A percentile compares a stretch with the other conserved stretches of the same genome.
These are phyloP conservation scores for Pygocentrus nattereri DNA, from an alignment of 2,797 vertebrate genomes.

Conservation along the genomic window DNA sequence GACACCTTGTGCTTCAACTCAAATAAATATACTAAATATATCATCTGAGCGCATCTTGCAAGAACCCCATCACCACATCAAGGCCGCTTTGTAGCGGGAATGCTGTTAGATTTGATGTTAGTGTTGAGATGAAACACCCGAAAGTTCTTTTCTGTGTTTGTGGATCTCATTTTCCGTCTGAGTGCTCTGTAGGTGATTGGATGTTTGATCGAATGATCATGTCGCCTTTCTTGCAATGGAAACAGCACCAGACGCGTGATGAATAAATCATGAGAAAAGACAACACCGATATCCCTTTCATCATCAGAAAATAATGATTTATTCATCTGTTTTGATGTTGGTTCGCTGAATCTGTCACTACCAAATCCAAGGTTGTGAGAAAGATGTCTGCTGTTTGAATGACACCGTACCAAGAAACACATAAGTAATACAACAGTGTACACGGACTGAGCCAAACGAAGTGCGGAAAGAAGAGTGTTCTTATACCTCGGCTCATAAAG, in stretches of 20 bases:
- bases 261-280: neutral
- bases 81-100: neutral
- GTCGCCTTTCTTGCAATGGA: too few species aligned
- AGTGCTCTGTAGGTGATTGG: neutral
- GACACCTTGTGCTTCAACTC: too few species aligned
- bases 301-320: neutral
- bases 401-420: neutral
- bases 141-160: neutral
- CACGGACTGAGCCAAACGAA: neutral
- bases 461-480: neutral
- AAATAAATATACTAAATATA: too few species aligned
- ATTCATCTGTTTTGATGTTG: conserved; percentile 12
- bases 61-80: neutral
- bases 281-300: neutral
- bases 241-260: neutral
- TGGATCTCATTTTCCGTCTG: neutral
- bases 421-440: neutral
- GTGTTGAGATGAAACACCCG: neutral
- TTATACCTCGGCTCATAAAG: too few species aligned
- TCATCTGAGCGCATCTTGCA: too few species aligned
- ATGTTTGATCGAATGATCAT: neutral
- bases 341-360: neutral
- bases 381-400: neutral
- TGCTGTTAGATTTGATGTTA: neutral
- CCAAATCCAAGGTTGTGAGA: neutral